These are phyloP conservation scores for Bombus difficillimus DNA, from an alignment of 1,140 invertebrate genomes.

Conservation along the genomic window DNA sequence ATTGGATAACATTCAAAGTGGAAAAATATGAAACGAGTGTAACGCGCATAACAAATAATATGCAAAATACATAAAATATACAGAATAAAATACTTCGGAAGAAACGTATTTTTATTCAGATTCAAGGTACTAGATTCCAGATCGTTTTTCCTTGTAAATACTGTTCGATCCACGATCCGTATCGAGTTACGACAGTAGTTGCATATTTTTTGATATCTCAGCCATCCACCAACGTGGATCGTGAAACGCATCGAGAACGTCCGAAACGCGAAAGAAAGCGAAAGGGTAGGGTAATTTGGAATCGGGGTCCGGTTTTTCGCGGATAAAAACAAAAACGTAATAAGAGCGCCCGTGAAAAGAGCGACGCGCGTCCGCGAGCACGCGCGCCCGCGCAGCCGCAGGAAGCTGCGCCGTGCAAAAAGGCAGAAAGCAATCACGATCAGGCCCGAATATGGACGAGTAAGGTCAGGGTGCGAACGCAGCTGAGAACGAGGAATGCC, in stretches of 20 bases:
- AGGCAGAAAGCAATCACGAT: conserved; percentile 78
- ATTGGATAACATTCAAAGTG: not conserved
- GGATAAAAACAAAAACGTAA: conserved; percentile 4
- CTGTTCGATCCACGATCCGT: not conserved
- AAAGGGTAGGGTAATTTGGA: conserved; percentile 7
- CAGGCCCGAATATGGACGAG: conserved; percentile 77
- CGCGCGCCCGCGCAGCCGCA: conserved; percentile 55
- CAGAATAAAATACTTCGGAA: not conserved
- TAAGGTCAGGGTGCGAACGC: conserved; percentile 79
- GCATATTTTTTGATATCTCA: not conserved
- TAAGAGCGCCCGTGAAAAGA: conserved; percentile 48
- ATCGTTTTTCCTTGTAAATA: not conserved
- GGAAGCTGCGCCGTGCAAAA: conserved; percentile 73
- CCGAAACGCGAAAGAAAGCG: not conserved
- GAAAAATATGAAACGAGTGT: no score
- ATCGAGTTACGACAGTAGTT: not conserved
- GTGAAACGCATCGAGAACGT: not conserved
- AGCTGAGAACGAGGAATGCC: conserved; percentile 77
- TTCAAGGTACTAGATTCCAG: not conserved
- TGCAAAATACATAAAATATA: no score
- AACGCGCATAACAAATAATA: no score
- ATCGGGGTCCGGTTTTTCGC: conserved; percentile 1
- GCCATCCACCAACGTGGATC: not conserved
- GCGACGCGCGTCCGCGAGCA: conserved; percentile 52
- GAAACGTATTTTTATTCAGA: not conserved